A percentile compares a stretch with the other conserved stretches of the same genome.
These are phyloP conservation scores for Upupa epops DNA, from an alignment of 2,113 vertebrate species.

Conservation along the genomic window DNA sequence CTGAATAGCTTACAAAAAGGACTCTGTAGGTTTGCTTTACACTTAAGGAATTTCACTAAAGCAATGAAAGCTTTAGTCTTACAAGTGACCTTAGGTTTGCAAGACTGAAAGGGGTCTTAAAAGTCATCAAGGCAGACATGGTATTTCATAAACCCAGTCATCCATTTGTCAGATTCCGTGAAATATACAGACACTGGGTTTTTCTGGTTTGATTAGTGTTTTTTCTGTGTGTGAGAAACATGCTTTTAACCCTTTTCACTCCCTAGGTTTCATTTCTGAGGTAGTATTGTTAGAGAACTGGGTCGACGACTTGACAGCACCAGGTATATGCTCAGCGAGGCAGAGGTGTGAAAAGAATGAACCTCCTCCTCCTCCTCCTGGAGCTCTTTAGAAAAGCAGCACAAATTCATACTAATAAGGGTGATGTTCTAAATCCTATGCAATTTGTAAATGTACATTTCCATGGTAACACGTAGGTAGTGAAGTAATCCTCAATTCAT, in stretches of 20 bases:
- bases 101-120: neutral
- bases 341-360: neutral
- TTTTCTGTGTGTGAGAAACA: neutral
- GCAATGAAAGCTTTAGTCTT: neutral
- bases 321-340: accelerated
- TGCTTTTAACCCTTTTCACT: neutral
- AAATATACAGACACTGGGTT: too few relatives aligned
- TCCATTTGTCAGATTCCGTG: neutral
- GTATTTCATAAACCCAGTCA: neutral
- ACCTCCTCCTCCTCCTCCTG: neutral
- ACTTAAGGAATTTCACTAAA: neutral
- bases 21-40: neutral
- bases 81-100: neutral
- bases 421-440: conserved; percentile 60
- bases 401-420: conserved; percentile 58
- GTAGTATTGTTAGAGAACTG: neutral
- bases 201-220: accelerated
- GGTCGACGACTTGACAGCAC: neutral
- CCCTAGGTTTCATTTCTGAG: neutral
- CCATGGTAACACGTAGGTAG: conserved; percentile 74
- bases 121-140: neutral
- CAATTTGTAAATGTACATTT: conserved; percentile 77
- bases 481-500: conserved; percentile 77
- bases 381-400: neutral
- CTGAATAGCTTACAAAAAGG: neutral